A percentile compares a stretch with the other conserved stretches of the same genome.
Conservation (phyloP, 2,888 invertebrate species). For the Eulithis prunata region DNA sequence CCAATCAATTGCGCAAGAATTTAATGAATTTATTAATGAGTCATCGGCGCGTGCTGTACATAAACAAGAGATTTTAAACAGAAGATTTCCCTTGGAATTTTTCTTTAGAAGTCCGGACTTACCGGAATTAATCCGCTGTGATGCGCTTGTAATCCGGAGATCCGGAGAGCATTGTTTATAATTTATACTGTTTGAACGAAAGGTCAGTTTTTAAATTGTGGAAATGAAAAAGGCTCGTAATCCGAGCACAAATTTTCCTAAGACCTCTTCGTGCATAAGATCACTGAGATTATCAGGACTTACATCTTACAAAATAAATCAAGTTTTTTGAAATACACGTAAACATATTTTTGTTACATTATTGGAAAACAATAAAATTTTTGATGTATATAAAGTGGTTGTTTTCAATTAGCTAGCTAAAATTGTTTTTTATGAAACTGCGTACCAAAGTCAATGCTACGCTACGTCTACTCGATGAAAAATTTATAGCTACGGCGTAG, state of each 20-base stretch:
- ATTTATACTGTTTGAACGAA: constrained; percentile 22
- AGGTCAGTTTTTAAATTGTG: constrained; percentile 24
- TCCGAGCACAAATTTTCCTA: background rate
- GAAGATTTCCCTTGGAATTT: constrained; percentile 28
- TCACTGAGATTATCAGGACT: background rate
- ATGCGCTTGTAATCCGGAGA: constrained; percentile 30
- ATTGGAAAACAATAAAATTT: no score
- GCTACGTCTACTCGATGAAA: no score
- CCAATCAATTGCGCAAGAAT: constrained; percentile 26
- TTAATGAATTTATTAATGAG: constrained; percentile 16
- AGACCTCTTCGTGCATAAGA: background rate
- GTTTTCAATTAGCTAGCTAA: no score
- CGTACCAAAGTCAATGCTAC: no score
- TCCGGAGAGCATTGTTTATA: constrained; percentile 25
- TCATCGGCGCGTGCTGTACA: constrained; percentile 17
- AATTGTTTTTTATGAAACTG: no score
- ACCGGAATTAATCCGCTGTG: constrained; percentile 32
- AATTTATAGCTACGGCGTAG: no score
- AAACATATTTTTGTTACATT: no score
- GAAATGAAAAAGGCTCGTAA: constrained; percentile 11
- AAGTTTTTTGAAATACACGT: background rate
- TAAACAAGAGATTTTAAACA: constrained; percentile 22
- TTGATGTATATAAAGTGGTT: no score
- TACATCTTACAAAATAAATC: background rate
- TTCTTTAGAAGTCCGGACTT: constrained; percentile 20